These are phyloP conservation scores for Drosophila trapezifrons DNA, from an alignment of 1,140 invertebrate species.

Conservation along the genomic window DNA sequence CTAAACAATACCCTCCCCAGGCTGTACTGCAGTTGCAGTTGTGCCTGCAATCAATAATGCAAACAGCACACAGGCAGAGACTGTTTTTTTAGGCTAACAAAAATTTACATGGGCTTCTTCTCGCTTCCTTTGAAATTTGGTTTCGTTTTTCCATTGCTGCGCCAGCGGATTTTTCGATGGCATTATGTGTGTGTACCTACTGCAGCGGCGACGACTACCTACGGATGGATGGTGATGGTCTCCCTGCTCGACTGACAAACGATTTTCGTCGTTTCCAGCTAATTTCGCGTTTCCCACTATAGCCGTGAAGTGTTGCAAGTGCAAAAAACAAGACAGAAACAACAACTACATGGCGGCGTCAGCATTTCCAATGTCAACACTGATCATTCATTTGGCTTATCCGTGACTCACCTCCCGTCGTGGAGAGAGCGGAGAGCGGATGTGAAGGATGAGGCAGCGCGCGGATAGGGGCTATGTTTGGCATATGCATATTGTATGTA, in stretches of 20 bases:
- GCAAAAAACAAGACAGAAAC: conserved; percentile 42
- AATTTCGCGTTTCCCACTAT: conserved; percentile 63
- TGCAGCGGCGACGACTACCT: conserved; percentile 27
- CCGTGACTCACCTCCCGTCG: conserved; percentile 58
- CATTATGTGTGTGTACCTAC: conserved; percentile 31
- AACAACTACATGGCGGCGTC: conserved; percentile 36
- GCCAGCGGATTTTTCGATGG: conserved; percentile 59
- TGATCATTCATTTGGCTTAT: conserved; percentile 73
- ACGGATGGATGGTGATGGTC: conserved; percentile 24
- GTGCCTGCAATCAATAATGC: conserved; percentile 42
- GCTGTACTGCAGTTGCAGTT: conserved; percentile 37
- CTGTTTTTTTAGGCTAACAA: conserved; percentile 64
- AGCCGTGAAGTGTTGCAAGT: conserved; percentile 57
- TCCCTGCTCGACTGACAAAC: conserved; percentile 51
- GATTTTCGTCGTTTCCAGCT: conserved; percentile 71
- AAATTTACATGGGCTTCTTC: conserved; percentile 68
- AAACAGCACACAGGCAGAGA: conserved; percentile 19
- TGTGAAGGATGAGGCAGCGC: conserved; percentile 31
- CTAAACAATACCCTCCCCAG: conserved; percentile 5
- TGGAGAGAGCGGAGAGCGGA: conserved; percentile 8
- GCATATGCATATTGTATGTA: neutral
- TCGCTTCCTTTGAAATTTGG: conserved; percentile 56
- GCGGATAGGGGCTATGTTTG: neutral
- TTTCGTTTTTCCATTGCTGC: conserved; percentile 65
- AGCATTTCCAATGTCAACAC: conserved; percentile 74